Evolutionary conservation across 2,888 invertebrate species (phyloP).

Genomic region (Neoitamus cyanurus): DNA sequence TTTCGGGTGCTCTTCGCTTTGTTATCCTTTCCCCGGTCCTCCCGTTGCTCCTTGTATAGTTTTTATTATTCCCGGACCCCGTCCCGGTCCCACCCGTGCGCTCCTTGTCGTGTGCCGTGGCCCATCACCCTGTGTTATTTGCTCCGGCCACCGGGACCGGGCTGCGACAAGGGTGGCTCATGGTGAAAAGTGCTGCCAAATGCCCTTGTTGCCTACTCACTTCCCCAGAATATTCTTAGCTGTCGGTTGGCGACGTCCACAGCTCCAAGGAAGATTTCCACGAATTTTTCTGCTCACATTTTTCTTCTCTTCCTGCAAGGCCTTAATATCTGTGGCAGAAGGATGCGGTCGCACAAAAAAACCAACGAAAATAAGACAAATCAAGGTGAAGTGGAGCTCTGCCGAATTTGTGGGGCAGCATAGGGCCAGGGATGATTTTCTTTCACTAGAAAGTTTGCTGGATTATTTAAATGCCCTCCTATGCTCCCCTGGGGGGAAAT

Average conservation of each 20-base stretch:
- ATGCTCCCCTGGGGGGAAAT: not conserved
- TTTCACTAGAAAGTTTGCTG: not conserved
- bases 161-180: not conserved
- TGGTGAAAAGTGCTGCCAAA: slow-evolving; percentile 16
- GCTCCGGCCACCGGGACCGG: too few species aligned
- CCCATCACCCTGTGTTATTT: not conserved
- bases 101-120: not conserved
- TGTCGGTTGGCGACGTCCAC: not conserved
- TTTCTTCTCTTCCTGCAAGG: not conserved
- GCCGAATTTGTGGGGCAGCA: not conserved
- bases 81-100: not conserved
- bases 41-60: not conserved
- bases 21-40: not conserved
- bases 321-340: not conserved
- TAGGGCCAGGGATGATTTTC: not conserved
- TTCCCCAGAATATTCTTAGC: not conserved
- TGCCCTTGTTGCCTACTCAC: not conserved
- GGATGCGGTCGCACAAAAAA: not conserved
- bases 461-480: not conserved
- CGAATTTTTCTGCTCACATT: not conserved
- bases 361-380: not conserved
- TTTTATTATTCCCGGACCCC: not conserved
- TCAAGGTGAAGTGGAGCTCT: not conserved
- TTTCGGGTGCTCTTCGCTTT: slow-evolving; percentile 4
- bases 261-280: not conserved